A percentile compares a stretch with the other conserved stretches of the same genome.
Evolutionary conservation across 2,113 vertebrate genomes (phyloP).

Genomic region (Australoheros scitulus): DNA sequence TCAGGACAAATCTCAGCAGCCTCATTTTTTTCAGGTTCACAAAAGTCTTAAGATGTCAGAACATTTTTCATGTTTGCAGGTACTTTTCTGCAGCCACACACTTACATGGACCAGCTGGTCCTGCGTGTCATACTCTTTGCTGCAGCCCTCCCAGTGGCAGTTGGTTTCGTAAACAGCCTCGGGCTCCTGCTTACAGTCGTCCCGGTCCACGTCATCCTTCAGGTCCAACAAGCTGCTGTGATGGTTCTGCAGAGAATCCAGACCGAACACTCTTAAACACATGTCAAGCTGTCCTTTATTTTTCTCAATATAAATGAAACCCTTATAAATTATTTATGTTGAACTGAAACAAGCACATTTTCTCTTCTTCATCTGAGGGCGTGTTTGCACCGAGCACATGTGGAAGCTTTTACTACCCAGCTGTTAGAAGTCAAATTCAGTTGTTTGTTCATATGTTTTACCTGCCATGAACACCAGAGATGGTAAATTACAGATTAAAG

Average conservation of each 20-base stretch:
- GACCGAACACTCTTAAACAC: background rate
- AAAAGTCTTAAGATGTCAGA: background rate
- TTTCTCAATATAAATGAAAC: background rate
- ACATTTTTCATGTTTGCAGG: background rate
- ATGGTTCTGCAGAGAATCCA: conserved; percentile 76
- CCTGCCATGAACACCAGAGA: background rate
- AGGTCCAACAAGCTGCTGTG: conserved; percentile 82
- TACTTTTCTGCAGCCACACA: background rate
- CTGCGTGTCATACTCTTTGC: conserved; percentile 92
- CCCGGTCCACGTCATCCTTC: conserved; percentile 92
- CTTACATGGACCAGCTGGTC: conserved; percentile 98
- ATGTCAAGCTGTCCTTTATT: background rate
- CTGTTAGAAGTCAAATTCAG: conserved; percentile 1
- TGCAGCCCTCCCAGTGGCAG: conserved; percentile 96
- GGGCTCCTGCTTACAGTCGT: conserved; percentile 92
- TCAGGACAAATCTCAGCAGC: background rate
- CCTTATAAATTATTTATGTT: background rate
- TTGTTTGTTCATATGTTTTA: conserved; percentile 29
- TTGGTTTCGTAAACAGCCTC: conserved; percentile 94
- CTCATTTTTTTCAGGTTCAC: background rate
- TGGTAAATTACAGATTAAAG: conserved; percentile 33
- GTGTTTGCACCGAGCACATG: background rate
- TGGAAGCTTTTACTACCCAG: background rate
- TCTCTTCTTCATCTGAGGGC: background rate
- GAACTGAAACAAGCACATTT: background rate